Evolutionary conservation across 2,113 vertebrate genomes (phyloP).

Genomic region (Syrrhaptes paradoxus): DNA sequence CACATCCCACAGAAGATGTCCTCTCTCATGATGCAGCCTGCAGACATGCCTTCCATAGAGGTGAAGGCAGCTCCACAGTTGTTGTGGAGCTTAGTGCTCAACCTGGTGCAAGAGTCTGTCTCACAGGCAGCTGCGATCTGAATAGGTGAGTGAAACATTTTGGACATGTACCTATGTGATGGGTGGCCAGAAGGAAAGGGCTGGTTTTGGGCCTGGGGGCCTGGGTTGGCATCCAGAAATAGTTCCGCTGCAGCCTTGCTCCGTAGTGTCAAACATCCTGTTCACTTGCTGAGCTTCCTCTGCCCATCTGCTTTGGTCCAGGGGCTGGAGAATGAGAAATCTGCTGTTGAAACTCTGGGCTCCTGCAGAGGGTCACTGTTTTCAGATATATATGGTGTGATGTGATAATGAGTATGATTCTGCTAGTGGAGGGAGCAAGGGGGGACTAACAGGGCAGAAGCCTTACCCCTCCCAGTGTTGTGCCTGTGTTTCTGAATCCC

Average conservation of each 20-base stretch:
- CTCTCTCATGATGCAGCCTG: background rate
- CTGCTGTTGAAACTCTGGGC: background rate
- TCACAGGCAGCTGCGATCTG: background rate
- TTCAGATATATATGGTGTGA: background rate
- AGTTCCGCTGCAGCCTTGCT: background rate
- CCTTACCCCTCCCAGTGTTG: background rate
- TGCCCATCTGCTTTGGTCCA: constrained; percentile 10
- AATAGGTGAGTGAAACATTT: background rate
- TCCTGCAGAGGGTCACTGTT: background rate
- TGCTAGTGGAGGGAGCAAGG: background rate
- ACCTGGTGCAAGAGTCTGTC: background rate
- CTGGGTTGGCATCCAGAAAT: background rate
- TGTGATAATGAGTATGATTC: background rate
- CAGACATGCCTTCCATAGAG: background rate
- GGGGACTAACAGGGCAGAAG: background rate
- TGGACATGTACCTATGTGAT: background rate
- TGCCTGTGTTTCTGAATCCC: background rate
- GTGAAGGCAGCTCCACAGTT: background rate
- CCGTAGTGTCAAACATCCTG: background rate
- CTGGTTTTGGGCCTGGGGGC: background rate
- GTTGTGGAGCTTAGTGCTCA: background rate
- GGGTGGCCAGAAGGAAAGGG: background rate
- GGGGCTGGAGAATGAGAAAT: background rate
- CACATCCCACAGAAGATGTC: background rate
- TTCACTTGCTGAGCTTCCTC: background rate